Evolutionary conservation across 2,113 vertebrate genomes (phyloP).

Genomic region (Syngnathoides biaculeatus): DNA sequence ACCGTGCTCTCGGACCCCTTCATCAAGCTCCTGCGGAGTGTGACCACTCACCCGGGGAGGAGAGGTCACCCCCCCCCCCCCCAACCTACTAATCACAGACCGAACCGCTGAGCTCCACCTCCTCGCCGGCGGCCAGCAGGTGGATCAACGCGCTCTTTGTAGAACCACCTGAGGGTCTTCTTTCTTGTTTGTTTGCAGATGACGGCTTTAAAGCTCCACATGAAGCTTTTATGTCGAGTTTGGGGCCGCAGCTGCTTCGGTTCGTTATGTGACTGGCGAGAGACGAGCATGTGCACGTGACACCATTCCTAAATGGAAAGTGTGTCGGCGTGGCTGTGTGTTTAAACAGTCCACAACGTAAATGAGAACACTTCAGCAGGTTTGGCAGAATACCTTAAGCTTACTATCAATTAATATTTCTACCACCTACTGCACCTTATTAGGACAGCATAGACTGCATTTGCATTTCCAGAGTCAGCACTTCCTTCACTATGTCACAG

Average conservation of each 20-base stretch:
- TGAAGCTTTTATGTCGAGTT: conserved; percentile 18
- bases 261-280: conserved; percentile 9
- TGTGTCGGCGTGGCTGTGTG: not conserved
- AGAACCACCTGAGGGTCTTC: conserved; percentile 50
- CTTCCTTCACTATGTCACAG: not conserved
- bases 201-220: conserved; percentile 33
- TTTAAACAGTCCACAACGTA: not conserved
- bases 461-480: not conserved
- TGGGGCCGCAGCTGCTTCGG: conserved; percentile 35
- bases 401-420: not conserved
- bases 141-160: conserved; percentile 62
- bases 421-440: not conserved
- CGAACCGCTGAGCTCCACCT: conserved; percentile 15
- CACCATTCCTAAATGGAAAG: not conserved
- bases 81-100: conserved; percentile 46
- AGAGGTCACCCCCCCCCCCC: conserved; percentile 42
- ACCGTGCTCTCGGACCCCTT: conserved; percentile 40
- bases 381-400: no score
- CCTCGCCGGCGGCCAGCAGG: conserved; percentile 48
- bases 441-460: not conserved
- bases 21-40: conserved; percentile 62
- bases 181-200: conserved; percentile 35
- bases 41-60: conserved; percentile 57
- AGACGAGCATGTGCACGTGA: not conserved
- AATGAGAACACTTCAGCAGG: no score